These are phyloP conservation scores for Acrocyrtus sp. DNA, from an alignment of 2,888 invertebrate species.

Conservation along the genomic window DNA sequence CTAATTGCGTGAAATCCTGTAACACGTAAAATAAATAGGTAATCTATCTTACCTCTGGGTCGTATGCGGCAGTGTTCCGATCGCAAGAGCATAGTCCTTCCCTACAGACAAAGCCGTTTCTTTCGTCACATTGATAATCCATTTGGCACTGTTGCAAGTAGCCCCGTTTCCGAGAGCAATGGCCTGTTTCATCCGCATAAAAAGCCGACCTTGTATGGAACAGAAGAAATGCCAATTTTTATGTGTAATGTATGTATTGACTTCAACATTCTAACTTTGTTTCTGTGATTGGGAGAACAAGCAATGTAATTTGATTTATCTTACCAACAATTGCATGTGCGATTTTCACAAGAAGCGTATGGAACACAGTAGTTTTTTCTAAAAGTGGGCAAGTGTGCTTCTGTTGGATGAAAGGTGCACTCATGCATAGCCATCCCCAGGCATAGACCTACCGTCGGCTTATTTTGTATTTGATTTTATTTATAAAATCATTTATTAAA, in stretches of 20 bases:
- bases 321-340: constrained; percentile 49
- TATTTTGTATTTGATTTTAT: no score
- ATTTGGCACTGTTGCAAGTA: constrained; percentile 44
- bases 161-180: constrained; percentile 35
- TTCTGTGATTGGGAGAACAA: no score
- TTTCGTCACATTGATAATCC: constrained; percentile 44
- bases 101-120: constrained; percentile 50
- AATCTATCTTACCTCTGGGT: no score
- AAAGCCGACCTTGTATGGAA: no score
- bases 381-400: constrained; percentile 37
- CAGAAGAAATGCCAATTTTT: no score
- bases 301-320: no score
- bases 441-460: constrained; percentile 41
- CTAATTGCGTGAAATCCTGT: no score
- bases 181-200: constrained; percentile 43
- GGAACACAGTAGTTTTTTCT: constrained; percentile 39
- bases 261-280: no score
- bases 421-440: constrained; percentile 47
- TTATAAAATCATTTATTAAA: no score
- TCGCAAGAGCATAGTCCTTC: constrained; percentile 47
- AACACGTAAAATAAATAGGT: no score
- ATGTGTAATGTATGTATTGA: no score
- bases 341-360: constrained; percentile 50
- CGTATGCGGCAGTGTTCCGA: constrained; percentile 19
- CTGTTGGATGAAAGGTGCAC: constrained; percentile 46